Conservation (phyloP, 2,797 vertebrate genomes). For the Cryptoprocta ferox region DNA sequence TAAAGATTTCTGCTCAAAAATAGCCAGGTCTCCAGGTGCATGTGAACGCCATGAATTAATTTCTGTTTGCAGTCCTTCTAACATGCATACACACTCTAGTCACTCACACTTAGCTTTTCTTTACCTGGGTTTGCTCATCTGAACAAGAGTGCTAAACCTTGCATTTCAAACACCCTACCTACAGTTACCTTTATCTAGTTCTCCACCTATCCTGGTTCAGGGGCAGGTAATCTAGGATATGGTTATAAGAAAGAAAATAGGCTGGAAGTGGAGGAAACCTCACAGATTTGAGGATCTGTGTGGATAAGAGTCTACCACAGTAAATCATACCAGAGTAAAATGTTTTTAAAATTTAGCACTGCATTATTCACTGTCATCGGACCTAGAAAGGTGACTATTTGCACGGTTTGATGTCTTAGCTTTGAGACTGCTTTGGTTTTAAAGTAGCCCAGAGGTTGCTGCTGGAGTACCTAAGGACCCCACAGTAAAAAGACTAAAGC, state of each 20-base stretch:
- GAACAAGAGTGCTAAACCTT: background rate
- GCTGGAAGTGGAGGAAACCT: background rate
- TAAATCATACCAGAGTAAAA: background rate
- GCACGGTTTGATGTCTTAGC: background rate
- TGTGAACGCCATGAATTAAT: accelerated
- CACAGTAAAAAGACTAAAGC: background rate
- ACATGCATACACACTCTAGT: too few relatives aligned
- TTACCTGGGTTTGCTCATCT: background rate
- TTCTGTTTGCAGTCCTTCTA: background rate
- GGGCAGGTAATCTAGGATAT: background rate
- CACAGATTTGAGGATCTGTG: background rate
- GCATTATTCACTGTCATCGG: background rate
- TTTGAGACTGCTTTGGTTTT: conserved; percentile 25
- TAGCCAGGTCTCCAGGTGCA: background rate
- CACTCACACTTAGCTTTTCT: background rate
- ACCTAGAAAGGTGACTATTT: background rate
- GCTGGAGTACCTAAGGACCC: background rate
- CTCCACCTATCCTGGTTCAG: background rate
- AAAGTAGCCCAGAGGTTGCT: background rate
- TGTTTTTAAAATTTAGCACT: background rate
- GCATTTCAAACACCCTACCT: background rate
- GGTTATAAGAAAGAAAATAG: background rate
- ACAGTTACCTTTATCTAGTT: background rate
- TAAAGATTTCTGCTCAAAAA: background rate
- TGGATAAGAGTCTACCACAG: background rate